Evolutionary conservation across 2,888 invertebrate species (phyloP), one percentile per base, ranked within the genome.

Genomic region (Sericinus montela): DNA sequence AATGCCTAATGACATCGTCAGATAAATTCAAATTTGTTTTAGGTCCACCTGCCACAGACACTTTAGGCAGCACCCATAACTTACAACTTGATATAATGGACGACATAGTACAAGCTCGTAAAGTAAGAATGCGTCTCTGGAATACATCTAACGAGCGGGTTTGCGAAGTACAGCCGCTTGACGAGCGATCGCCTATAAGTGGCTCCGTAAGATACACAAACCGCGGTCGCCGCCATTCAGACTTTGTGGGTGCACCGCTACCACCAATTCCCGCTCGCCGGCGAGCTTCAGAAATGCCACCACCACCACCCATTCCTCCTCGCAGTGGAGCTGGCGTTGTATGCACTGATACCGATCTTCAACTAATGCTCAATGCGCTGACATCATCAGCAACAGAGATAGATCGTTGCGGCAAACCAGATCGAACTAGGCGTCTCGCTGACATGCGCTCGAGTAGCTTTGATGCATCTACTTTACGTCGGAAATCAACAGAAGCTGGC

Each of bases 61-160:
- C 81, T 0, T 88, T 93, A 35, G 94, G 95, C 46, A 95, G 95
- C 75, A 93, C 94, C 35, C 95, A 95, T 74, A 96, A 95, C 69
- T 88, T 96, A 6, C 95, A 95, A 71, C 81, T 96, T 62, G 96
- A 96, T 69, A 95, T 96, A 58, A 95, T 96, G 95, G 96, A 96
- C 64, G 95, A 96, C 68, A 96, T 96, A 54, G 94, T 95, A 10
- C 93, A 93, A 65, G 94, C 95, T 10, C 91, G 94, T 42, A 95
- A 95, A 89, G 91, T 95, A 0, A 92, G 95, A 52, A 93, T 96
- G 92, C 95, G 95, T 67, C 91, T 96, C 67, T 95, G 95, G 94
- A 94, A 94, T 55, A 95, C 95, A 1, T 93, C 94, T 52, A 94
- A 91, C 65, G 94, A 94, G 73, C 91, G 92, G 47, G 93, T 96